Evolutionary conservation across 2,888 invertebrate genomes (phyloP).

Genomic region (Drosophila picticornis): DNA sequence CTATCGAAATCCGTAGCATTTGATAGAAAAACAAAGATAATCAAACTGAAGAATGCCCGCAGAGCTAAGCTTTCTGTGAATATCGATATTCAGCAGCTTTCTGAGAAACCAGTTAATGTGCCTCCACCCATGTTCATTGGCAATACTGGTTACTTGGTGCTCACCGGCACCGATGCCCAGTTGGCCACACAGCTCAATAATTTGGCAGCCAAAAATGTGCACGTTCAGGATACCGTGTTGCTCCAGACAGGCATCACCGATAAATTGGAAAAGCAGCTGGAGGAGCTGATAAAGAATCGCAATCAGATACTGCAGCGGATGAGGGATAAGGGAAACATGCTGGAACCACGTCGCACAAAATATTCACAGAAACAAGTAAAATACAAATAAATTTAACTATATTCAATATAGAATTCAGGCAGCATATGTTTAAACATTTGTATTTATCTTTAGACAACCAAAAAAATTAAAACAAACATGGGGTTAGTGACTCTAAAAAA

Average conservation of each 20-base stretch:
- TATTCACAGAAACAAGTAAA: conserved; percentile 16
- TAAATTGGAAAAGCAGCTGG: conserved; percentile 44
- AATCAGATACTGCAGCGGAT: conserved; percentile 39
- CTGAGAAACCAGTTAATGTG: not conserved
- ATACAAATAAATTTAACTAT: conserved; percentile 25
- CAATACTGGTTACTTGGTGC: conserved; percentile 55
- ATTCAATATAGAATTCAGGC: not conserved
- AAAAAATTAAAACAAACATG: not conserved
- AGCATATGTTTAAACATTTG: not conserved
- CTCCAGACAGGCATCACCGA: conserved; percentile 32
- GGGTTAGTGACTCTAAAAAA: not conserved
- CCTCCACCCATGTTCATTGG: conserved; percentile 31
- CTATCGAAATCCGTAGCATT: not conserved
- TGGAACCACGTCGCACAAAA: conserved; percentile 18
- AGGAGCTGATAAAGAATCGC: conserved; percentile 25
- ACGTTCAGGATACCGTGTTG: conserved; percentile 2
- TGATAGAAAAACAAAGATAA: not conserved
- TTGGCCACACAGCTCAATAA: conserved; percentile 36
- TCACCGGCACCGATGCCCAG: conserved; percentile 50
- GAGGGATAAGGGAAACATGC: conserved; percentile 28
- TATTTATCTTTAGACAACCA: not conserved
- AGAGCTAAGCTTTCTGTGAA: not conserved
- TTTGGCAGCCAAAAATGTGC: conserved; percentile 24
- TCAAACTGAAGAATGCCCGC: not conserved
- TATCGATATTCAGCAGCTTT: not conserved